phyloP scores from a whole-genome alignment of 1,140 invertebrate genomes.

The Holotrichia oblita region DNA sequence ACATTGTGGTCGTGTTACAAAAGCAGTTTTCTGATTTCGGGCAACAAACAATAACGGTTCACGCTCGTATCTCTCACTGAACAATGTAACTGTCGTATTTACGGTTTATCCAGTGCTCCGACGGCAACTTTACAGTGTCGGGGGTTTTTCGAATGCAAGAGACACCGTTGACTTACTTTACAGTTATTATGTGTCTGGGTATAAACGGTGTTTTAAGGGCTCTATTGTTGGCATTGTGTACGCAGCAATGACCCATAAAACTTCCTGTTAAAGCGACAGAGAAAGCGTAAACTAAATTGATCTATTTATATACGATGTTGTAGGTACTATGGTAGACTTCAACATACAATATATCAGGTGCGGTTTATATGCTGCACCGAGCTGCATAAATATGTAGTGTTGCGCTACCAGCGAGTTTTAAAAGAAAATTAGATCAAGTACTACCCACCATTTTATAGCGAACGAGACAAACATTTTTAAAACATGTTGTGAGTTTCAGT shows the following conservation, averaged over 20 bases:
- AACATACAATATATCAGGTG: constrained; percentile 7
- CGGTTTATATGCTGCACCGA: neutral
- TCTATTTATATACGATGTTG: constrained; percentile 27
- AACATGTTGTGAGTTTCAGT: neutral
- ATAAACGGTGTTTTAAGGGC: constrained; percentile 35
- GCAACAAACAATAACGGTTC: constrained; percentile 17
- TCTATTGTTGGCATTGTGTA: constrained; percentile 33
- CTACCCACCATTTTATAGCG: neutral
- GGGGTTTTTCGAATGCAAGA: constrained; percentile 30
- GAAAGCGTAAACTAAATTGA: constrained; percentile 33
- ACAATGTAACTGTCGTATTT: constrained; percentile 35
- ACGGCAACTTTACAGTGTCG: neutral
- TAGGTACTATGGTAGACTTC: neutral
- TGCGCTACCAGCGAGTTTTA: neutral
- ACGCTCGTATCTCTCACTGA: constrained; percentile 9
- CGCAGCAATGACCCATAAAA: constrained; percentile 36
- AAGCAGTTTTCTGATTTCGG: constrained; percentile 2
- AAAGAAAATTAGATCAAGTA: constrained; percentile 15
- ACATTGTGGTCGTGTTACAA: neutral
- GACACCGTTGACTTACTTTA: constrained; percentile 33
- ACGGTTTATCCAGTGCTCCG: constrained; percentile 22
- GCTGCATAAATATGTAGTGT: constrained; percentile 15
- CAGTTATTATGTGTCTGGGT: constrained; percentile 33
- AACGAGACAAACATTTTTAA: neutral
- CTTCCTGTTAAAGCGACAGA: constrained; percentile 28